Percentiles rank a stretch among this genome's conserved stretches.
phyloP scores from a whole-genome alignment of 2,797 vertebrate genomes.

The Potorous gilbertii region DNA sequence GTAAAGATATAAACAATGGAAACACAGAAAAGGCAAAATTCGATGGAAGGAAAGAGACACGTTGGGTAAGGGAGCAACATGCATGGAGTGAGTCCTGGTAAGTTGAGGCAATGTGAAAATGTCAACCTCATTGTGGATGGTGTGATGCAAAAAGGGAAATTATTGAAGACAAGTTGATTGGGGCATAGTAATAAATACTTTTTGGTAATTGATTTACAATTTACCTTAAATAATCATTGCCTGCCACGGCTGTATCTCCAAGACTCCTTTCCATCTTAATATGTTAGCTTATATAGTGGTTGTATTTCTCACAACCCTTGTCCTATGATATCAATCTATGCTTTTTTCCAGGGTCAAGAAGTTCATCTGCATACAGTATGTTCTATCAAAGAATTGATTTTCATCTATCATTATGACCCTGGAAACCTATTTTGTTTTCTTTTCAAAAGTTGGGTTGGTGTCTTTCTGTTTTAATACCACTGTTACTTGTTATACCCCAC shows the following conservation, averaged over 20 bases:
- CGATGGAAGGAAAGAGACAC: background rate
- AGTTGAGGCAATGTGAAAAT: background rate
- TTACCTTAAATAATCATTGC: background rate
- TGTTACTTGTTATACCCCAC: background rate
- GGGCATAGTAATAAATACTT: background rate
- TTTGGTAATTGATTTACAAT: background rate
- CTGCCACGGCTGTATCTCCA: background rate
- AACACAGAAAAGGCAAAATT: background rate
- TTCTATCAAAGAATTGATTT: conserved; percentile 33
- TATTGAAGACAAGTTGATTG: background rate
- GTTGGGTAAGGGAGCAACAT: background rate
- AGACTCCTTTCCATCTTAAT: background rate
- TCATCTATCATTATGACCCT: background rate
- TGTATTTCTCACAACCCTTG: conserved; percentile 7
- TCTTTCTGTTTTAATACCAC: background rate
- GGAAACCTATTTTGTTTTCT: background rate
- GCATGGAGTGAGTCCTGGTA: background rate
- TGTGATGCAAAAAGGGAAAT: background rate
- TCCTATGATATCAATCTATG: background rate
- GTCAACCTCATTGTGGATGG: background rate
- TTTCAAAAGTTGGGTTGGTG: background rate
- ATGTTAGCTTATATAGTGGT: background rate
- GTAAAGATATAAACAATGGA: background rate
- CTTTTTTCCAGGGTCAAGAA: background rate
- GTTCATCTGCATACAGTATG: background rate